Base-by-base conservation (phyloP, 1,140 invertebrate species). In the Parasteatoda tepidariorum region DNA sequence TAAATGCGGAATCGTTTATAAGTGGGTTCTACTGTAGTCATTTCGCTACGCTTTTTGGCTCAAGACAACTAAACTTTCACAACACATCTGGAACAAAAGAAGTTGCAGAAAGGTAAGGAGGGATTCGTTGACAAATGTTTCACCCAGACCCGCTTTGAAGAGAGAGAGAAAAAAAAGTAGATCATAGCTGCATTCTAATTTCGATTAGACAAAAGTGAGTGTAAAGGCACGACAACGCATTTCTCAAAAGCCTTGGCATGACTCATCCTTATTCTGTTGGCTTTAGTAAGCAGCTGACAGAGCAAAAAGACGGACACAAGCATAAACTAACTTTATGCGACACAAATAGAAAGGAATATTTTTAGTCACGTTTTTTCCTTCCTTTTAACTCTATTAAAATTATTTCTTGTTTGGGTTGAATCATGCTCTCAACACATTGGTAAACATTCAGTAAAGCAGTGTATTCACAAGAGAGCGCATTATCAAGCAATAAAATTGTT, bases 231-330 rank as follows among this genome's bases (percentile, higher is more conserved):
- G 41, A 57, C 54, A 48, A 31, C 41, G 26, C 22, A 71, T 31
- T 4, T 48, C 18, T 15, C 68, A 30, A 26, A 28, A 71, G 57
- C 48, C 68, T 15, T 55, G 28, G 48, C 18, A n/a, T 71, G 68
- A 71, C 26, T 71, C 68, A 71, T 26, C n/a, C 28, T 3, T 48
- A 71, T 15, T 48, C 57, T 71, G 68, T 71, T 71, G 54, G 68
- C 68, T 57, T 71, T 71, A 71, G 68, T 71, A 71, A 71, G 68
- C 68, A 71, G 68, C 68, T 71, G 68, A 48, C 68, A 55, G 30
- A 3, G 68, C 15, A 55, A 15, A 57, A 38, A 68, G 33, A 68
- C 66, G 48, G 33, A 68, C 66, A 68, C 1, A n/a, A n/a, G n/a
- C n/a, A n/a, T n/a, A n/a, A 41, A 68, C 22, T 24, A 33, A 68